Base-by-base conservation (phyloP, 1,140 invertebrate genomes). In the Heliconius eleuchia region DNA sequence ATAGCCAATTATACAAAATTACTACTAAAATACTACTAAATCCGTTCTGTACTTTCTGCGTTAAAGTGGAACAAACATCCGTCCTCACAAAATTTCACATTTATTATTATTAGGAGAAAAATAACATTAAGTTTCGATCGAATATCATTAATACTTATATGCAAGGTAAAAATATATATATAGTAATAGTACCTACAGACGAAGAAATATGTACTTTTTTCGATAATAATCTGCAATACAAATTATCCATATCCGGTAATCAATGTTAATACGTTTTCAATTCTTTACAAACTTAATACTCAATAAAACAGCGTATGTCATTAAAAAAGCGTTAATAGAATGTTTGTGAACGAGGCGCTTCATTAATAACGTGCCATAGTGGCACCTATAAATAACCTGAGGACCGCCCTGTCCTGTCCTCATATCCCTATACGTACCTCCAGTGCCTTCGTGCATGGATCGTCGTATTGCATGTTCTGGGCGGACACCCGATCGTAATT, bases 361-460 rank as follows among this genome's bases (percentile, higher is more conserved):
- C 87, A 89, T 90, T 89, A 89, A 88, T 90, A 88, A 87, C 88
- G 84, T 89, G 87, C 88, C 87, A 80, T 88, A 80, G 85, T 86
- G 85, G 82, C 85, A 84, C 83, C 82, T 87, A 90, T 91, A 89
- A 89, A 91, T 91, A 91, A 80, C 88, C 84, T 78, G 75, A 39
- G 6, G 71, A 72, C 71, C 80, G 37, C 76, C 72, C 60, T 77
- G 57, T 76, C 73, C 60, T 76, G 27, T 76, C 73, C 66, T 66
- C 5, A 60, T 60, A 52, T 18, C 16, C 6, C 6, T 52, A 52
- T 52, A 46, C 3, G 42, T 46, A 66, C 27, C 23, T 66, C 9
- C 23, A 13, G 60, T 66, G 5, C 60, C 27, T 16, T 66, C 11
- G 2, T 30, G 5, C 60, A 30, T 30, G 60, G 11, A 30, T 27